Percentiles rank a stretch among this genome's conserved stretches.
Conservation (phyloP, 2,113 vertebrate genomes). For the Saimiri boliviensis region DNA sequence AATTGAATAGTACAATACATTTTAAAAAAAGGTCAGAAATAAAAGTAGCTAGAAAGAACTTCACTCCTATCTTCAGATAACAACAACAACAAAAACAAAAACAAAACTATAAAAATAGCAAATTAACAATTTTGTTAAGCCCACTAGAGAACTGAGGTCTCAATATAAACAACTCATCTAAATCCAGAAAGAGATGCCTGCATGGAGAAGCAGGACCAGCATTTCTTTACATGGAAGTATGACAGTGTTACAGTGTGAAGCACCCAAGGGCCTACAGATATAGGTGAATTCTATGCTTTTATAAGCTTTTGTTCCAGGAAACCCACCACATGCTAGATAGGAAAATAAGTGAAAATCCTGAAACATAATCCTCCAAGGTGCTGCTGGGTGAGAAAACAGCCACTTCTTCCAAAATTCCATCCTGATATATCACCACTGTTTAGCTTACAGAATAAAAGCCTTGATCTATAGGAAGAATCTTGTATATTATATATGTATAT, state of each 20-base stretch:
- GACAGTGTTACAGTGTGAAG: background rate
- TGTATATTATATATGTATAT: background rate
- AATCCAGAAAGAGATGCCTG: background rate
- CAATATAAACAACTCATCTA: background rate
- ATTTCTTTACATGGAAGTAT: background rate
- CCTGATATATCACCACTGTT: background rate
- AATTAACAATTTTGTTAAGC: slow-evolving; percentile 1
- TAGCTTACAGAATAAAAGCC: background rate
- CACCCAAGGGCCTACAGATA: background rate
- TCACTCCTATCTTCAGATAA: background rate
- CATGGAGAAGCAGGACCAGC: background rate
- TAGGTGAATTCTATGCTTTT: background rate
- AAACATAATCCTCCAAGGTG: background rate
- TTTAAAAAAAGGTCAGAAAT: slow-evolving; percentile 2
- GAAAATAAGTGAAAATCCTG: background rate
- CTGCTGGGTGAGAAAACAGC: background rate
- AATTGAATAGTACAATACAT: background rate
- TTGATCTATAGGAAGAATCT: background rate
- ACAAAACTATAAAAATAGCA: background rate
- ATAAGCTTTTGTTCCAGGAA: background rate
- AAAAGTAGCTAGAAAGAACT: background rate
- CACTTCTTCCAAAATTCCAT: background rate
- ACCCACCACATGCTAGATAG: background rate
- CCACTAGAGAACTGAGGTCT: background rate
- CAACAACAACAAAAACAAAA: background rate